Base-by-base conservation (phyloP, 2,113 vertebrate genomes). In the Odocoileus hemionus region DNA sequence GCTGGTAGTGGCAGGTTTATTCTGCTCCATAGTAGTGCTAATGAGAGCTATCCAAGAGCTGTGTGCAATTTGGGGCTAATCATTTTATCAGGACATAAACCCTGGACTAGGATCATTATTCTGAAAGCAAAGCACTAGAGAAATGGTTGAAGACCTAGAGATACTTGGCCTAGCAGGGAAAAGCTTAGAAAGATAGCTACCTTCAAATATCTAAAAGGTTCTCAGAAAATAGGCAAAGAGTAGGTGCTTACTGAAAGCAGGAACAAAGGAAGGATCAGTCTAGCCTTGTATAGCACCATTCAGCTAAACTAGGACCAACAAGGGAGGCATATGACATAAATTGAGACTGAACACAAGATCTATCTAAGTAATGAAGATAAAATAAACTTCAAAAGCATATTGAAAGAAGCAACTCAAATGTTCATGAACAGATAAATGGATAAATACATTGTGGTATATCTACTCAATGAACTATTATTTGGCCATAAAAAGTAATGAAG, bases 331-430 rank as follows among this genome's bases (percentile, higher is more conserved):
- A 64, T 26, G 30, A 94, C 25, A 87, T 61, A 96, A 33, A 83
- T 28, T 86, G 55, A 83, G 52, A 52, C n/a, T 57, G 74, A 93
- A 96, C 30, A 30, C 10, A 95, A 96, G 84, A 79, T n/a, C 36
- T 79, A 76, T 70, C 39, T 57, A 93, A 45, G 17, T 84, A 91
- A 86, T 83, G 14, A 94, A 58, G 91, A 50, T 52, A 74, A 85
- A 90, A 50, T 60, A 76, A 86, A 88, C 11, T 58, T 80, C 60
- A 83, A 94, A 89, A 76, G 78, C 78, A 85, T 79, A 54, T 1
- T 61, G 19, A 95, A 94, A 96, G 79, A 92, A 97, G 58, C 52
- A 92, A 87, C 25, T 8, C n/a, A 93, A 91, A 96, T 86, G 23
- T 52, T 33, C 47, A 92, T 19, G 19, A 57, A 52, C 7, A 4